A percentile compares a stretch with the other conserved stretches of the same genome.
Evolutionary conservation across 2,888 invertebrate species (phyloP).

Genomic region (Platypus cylindrus): DNA sequence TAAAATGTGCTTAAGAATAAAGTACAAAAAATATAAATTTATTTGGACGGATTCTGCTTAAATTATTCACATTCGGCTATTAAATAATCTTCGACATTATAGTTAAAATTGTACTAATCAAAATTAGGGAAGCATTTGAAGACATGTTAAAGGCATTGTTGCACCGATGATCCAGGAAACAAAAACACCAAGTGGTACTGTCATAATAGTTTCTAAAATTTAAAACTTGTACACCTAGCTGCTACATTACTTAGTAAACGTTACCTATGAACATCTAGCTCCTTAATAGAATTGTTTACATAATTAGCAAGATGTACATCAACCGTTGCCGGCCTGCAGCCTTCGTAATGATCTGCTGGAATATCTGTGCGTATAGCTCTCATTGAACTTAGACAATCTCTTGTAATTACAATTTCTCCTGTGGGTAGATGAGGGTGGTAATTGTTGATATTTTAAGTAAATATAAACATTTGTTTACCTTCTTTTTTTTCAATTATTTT

Average conservation of each 20-base stretch:
- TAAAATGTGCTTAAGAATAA: no score
- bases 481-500: conserved; percentile 78
- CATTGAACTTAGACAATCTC: conserved; percentile 74
- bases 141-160: conserved; percentile 41
- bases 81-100: no score
- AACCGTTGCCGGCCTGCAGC: conserved; percentile 67
- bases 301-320: conserved; percentile 73
- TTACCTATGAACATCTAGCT: conserved; percentile 70
- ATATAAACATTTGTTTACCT: conserved; percentile 48
- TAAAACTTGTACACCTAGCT: conserved; percentile 2
- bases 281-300: conserved; percentile 75
- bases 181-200: conserved; percentile 77
- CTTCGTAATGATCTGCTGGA: conserved; percentile 85
- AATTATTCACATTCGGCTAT: no score
- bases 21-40: no score
- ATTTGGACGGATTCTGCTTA: no score
- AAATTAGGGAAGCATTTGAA: no score
- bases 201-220: conserved; percentile 63
- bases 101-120: no score
- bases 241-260: neutral
- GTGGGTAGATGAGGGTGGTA: conserved; percentile 13
- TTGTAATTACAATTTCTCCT: conserved; percentile 69
- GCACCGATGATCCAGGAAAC: conserved; percentile 82
- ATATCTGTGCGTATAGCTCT: conserved; percentile 70
- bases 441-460: conserved; percentile 3